Evolutionary conservation across 2,113 vertebrate species (phyloP), one percentile per base, ranked within the genome.

Genomic region (Baryphthengus martii): DNA sequence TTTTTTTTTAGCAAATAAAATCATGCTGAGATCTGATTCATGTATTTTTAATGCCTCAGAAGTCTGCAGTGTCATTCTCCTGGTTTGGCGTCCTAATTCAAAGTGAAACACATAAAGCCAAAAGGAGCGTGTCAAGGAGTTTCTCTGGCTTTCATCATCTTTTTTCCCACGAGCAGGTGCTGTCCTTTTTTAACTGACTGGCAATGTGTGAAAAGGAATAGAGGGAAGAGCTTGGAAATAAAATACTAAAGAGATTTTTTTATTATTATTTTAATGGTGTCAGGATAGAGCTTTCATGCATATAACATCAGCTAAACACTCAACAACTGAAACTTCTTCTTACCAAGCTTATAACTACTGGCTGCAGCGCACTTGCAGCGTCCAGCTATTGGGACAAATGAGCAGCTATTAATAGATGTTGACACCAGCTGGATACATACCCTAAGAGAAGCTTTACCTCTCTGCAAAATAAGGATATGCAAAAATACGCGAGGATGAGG

Each of bases 101-200:
- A 96, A 96, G 90, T 49, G 83, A 80, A 94, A 95, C 58, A 78
- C 49, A 72, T 29, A 72, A 95, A 92, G 62, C 73, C 73, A 86
- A 78, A 88, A 93, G 56, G 68, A 96, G 45, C 14, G 6, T 74
- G 90, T 90, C 90, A 92, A 93, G 94, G 89, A 92, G 70, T 96
- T 96, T 94, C 88, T 96, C 17, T 72, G 73, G 70, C 92, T 96
- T 96, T 96, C 93, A 92, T 96, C 92, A 95, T 92, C 89, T 33
- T 16, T 63, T 85, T 75, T 78, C 11, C 47, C 33, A 40, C 80
- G 68, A 92, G 80, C 61, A 86, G 52, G 59, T 2, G 0, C 53
- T 70, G 35, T 59, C 40, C 42, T 85, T 88, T 97, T 88, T 68
- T 68, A 91, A 87, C 61, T 85, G 72, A 84, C n/a, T 56, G 61